phyloP scores from a whole-genome alignment of 2,888 invertebrate genomes.

The Drosophila helvetica region DNA sequence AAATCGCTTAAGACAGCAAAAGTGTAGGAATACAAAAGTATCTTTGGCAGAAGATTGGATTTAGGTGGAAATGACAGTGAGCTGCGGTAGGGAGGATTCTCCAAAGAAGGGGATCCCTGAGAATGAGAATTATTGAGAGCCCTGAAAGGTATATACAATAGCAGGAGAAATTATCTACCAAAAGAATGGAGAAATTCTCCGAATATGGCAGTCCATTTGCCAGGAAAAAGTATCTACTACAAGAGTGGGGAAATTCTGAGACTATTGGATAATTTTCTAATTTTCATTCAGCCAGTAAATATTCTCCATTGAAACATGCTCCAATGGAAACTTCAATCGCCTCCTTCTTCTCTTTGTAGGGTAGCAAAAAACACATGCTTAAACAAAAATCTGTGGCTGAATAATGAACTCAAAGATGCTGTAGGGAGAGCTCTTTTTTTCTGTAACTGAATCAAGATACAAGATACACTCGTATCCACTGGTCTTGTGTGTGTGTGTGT shows the following conservation, averaged over 20 bases:
- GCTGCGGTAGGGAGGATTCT: background rate
- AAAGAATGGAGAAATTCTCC: background rate
- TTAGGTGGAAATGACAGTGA: background rate
- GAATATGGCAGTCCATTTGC: too few relatives aligned
- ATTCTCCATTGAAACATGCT: too few relatives aligned
- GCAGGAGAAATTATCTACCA: background rate
- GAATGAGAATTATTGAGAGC: background rate
- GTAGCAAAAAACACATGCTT: constrained; percentile 24
- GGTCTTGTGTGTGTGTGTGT: too few relatives aligned
- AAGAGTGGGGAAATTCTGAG: too few relatives aligned
- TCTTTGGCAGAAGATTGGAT: background rate
- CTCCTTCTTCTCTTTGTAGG: background rate
- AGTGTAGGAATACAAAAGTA: constrained; percentile 17
- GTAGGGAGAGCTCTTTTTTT: constrained; percentile 6
- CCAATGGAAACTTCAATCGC: too few relatives aligned
- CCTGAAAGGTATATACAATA: background rate
- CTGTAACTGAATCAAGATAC: constrained; percentile 33
- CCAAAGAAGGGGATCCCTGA: background rate
- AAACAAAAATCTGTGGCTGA: constrained; percentile 38
- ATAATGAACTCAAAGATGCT: constrained; percentile 38
- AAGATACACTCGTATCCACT: background rate
- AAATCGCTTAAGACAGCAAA: constrained; percentile 63
- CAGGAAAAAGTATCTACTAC: too few relatives aligned
- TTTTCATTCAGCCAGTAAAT: too few relatives aligned
- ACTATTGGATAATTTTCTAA: too few relatives aligned